phyloP scores from a whole-genome alignment of 2,888 invertebrate species.

The Cantharis rustica region DNA sequence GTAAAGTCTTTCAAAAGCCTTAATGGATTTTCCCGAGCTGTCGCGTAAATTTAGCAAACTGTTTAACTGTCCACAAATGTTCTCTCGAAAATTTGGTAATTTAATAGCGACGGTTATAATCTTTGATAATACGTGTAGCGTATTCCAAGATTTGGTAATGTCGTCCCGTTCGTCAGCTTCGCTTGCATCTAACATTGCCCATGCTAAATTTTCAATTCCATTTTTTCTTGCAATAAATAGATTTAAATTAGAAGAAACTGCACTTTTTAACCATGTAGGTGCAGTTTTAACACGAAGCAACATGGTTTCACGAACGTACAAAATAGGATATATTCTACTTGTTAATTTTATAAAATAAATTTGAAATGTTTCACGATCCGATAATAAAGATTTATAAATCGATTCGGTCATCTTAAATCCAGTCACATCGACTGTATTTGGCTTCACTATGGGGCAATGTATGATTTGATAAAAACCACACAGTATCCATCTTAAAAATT shows the following conservation, averaged over 20 bases:
- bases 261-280: conserved; percentile 68
- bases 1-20: conserved; percentile 52
- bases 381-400: conserved; percentile 58
- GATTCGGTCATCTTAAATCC: conserved; percentile 62
- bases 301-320: conserved; percentile 72
- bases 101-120: conserved; percentile 65
- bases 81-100: conserved; percentile 60
- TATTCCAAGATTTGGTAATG: conserved; percentile 67
- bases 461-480: conserved; percentile 72
- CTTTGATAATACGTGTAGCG: conserved; percentile 68
- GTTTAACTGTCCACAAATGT: conserved; percentile 61
- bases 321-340: conserved; percentile 62
- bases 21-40: conserved; percentile 56
- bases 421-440: conserved; percentile 40
- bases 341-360: conserved; percentile 60
- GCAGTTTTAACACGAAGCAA: conserved; percentile 62
- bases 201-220: conserved; percentile 68
- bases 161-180: conserved; percentile 47
- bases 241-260: conserved; percentile 66
- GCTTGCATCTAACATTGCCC: conserved; percentile 62
- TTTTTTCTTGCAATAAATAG: conserved; percentile 62
- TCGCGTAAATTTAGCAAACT: conserved; percentile 55
- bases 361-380: conserved; percentile 60
- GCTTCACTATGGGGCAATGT: conserved; percentile 69
- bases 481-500: conserved; percentile 65